These are phyloP conservation scores for Rhingia rostrata DNA, from an alignment of 2,888 invertebrate genomes.

Conservation along the genomic window DNA sequence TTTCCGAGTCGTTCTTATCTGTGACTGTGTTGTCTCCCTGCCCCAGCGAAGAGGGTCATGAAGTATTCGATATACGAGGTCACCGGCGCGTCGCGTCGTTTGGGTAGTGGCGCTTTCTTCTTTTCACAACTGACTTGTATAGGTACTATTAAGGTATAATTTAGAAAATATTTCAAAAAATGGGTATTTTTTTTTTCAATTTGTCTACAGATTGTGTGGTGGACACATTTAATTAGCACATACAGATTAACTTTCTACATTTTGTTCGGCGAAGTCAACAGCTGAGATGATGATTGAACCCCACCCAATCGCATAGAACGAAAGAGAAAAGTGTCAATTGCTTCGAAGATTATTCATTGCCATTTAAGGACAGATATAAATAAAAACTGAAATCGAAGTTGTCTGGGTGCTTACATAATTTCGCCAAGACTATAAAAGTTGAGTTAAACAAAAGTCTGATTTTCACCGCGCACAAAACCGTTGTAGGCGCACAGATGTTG, in stretches of 20 bases:
- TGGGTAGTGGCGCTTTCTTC: slow-evolving; percentile 65
- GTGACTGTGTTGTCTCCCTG: not conserved
- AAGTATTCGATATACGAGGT: slow-evolving; percentile 28
- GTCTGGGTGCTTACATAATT: slow-evolving; percentile 48
- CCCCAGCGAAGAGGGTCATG: slow-evolving; percentile 57
- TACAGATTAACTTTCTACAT: slow-evolving; percentile 42
- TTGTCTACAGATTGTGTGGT: slow-evolving; percentile 31
- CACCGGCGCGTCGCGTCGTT: not conserved
- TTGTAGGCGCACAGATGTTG: slow-evolving; percentile 62
- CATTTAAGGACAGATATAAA: slow-evolving; percentile 48
- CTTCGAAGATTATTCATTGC: slow-evolving; percentile 1
- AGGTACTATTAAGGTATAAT: slow-evolving; percentile 56
- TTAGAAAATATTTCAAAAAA: slow-evolving; percentile 52
- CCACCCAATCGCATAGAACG: slow-evolving; percentile 25
- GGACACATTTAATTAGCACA: slow-evolving; percentile 54
- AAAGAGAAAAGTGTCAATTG: slow-evolving; percentile 54
- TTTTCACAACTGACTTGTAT: slow-evolving; percentile 13
- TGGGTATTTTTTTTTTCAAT: slow-evolving; percentile 10
- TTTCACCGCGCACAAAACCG: slow-evolving; percentile 17
- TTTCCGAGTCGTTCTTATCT: slow-evolving; percentile 64
- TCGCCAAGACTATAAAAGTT: slow-evolving; percentile 11
- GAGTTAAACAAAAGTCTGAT: slow-evolving; percentile 21
- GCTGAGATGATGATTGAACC: not conserved
- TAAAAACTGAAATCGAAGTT: slow-evolving; percentile 44
- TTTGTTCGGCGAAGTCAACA: slow-evolving; percentile 13